These are phyloP conservation scores for Anthophora plumipes DNA, from an alignment of 2,888 invertebrate species.

Conservation along the genomic window DNA sequence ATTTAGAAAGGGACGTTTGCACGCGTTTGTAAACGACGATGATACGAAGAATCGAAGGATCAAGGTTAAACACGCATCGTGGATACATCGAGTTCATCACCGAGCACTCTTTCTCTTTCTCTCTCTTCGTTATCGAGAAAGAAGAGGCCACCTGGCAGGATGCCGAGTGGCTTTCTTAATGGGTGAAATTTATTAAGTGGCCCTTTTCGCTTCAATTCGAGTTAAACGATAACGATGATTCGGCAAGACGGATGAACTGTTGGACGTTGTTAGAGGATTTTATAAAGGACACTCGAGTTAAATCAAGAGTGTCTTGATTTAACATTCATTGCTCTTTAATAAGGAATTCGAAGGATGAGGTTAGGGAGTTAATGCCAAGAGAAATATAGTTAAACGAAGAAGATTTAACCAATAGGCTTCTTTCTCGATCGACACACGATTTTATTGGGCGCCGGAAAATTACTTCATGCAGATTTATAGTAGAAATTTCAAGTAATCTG, in stretches of 20 bases:
- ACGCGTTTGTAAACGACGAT: conserved; percentile 34
- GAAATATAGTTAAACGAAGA: no score
- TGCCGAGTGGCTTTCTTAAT: conserved; percentile 54
- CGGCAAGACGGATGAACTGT: not conserved
- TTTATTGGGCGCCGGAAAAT: no score
- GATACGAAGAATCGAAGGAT: conserved; percentile 40
- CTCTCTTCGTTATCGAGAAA: conserved; percentile 38
- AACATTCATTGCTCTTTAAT: not conserved
- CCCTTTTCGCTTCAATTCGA: conserved; percentile 45
- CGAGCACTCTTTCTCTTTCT: conserved; percentile 24
- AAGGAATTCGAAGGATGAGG: not conserved
- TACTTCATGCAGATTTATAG: no score
- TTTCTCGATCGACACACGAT: not conserved
- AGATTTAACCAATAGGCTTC: conserved; percentile 11
- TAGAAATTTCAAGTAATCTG: no score
- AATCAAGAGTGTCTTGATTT: not conserved
- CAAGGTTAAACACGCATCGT: conserved; percentile 60
- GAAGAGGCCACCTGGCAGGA: conserved; percentile 57
- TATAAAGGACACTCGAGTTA: not conserved
- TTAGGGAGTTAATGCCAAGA: not conserved
- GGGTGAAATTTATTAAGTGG: conserved; percentile 42
- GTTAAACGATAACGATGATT: conserved; percentile 19
- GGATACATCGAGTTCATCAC: conserved; percentile 41
- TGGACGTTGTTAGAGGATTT: no score
- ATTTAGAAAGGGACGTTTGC: not conserved